Evolutionary conservation across 92 coral and sea anemone genomes (phyloP), one percentile per base, ranked within the genome.

Genomic region (Bergia sp.): DNA sequence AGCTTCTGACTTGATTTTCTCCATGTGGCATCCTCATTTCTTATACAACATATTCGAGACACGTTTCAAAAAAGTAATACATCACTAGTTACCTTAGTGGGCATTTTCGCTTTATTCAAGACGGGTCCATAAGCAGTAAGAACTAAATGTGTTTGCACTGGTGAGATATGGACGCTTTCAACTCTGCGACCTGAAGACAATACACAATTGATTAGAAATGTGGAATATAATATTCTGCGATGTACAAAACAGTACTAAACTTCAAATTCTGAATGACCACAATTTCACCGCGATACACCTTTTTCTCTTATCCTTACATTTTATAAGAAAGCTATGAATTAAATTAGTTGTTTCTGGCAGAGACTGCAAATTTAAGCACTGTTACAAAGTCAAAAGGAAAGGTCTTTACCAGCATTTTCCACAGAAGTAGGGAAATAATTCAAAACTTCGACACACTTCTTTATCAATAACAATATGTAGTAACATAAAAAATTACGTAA

Each of bases 61-160:
- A 64, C 39, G 8, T 29, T 53, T 8, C 47, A 21, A 77, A 21
- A 9, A 1, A 53, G 16, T 10, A 53, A 1, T 53, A 53, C 10
- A 7, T 11, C 38, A 74, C 2, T 41, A 76, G 91, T 77, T 61
- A 93, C 97, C 98, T 95, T 89, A 5, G 77, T n/a, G 71, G 93
- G 66, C 12, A 73, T 73, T 69, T 89, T 92, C 37, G 76, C 41
- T 45, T 82, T 82, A 18, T 89, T 85, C 6, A 21, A 77, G 21
- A 90, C 91, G 5, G 95, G 92, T 58, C 96, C 94, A 86, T 95
- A 93, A 8, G 99, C 99, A 82, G 96, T 92, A 37, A 96, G 90
- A 41, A 96, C 69, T 39, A 95, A 87, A 86, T 96, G 97, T 38
- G 98, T 91, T 87, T 96, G 98, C 44, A 96, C 96, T 45, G 96